Conservation (phyloP, 2,797 vertebrate species). For the Oryzias sinensis region DNA sequence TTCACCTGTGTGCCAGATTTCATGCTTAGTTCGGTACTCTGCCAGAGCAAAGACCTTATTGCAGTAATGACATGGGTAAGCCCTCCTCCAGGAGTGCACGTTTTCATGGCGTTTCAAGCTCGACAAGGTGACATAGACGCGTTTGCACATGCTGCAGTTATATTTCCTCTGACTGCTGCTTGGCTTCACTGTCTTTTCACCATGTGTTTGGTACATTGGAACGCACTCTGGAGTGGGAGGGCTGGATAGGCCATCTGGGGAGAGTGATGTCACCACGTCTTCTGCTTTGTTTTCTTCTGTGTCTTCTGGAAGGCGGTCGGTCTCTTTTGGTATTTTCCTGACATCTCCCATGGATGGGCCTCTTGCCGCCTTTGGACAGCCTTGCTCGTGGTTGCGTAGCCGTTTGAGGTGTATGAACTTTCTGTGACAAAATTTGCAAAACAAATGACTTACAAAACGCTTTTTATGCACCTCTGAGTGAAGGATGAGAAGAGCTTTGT, state of each 20-base stretch:
- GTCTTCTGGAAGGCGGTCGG: constrained; percentile 33
- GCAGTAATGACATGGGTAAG: constrained; percentile 97
- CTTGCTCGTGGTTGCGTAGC: constrained; percentile 88
- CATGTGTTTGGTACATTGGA: constrained; percentile 39
- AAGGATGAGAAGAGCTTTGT: constrained; percentile 79
- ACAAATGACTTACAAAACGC: constrained; percentile 82
- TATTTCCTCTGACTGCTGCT: constrained; percentile 86
- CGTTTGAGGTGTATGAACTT: constrained; percentile 90
- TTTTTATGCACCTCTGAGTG: constrained; percentile 90
- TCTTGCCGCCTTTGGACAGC: constrained; percentile 77
- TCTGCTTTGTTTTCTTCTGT: constrained; percentile 49
- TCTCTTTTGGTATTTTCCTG: constrained; percentile 57
- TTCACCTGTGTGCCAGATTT: constrained; percentile 98
- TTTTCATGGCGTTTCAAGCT: constrained; percentile 96
- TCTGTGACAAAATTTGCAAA: constrained; percentile 91
- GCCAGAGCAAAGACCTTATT: constrained; percentile 97
- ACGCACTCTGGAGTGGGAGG: constrained; percentile 59
- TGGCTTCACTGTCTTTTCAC: constrained; percentile 76
- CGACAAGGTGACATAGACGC: constrained; percentile 93
- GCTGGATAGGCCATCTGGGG: constrained; percentile 62
- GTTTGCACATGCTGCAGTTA: constrained; percentile 91
- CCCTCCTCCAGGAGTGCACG: constrained; percentile 97
- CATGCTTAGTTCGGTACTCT: constrained; percentile 96
- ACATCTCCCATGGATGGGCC: constrained; percentile 65
- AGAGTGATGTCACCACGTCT: constrained; percentile 44